These are phyloP conservation scores for Xestoiulus laeticollis DNA, from an alignment of 2,888 invertebrate species.

Conservation along the genomic window DNA sequence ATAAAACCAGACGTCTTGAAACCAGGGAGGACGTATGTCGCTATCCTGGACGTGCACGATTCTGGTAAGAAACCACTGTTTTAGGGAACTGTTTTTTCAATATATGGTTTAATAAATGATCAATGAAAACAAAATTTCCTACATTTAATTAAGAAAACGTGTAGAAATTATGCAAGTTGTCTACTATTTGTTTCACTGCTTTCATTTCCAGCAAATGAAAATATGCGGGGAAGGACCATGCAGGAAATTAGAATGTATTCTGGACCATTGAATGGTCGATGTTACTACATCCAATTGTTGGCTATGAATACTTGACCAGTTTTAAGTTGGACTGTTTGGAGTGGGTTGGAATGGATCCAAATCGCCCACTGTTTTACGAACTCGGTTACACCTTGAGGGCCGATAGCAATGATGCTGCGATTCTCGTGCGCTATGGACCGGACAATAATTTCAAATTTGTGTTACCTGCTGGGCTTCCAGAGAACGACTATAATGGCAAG, in stretches of 20 bases:
- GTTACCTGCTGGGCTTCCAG: constrained; percentile 59
- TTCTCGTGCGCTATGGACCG: constrained; percentile 60
- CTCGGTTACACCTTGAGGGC: constrained; percentile 59
- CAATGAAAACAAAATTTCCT: no score
- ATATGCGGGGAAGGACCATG: constrained; percentile 59
- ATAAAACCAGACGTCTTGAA: constrained; percentile 61
- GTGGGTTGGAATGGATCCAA: constrained; percentile 61
- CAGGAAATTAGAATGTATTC: constrained; percentile 60
- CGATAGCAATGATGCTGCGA: constrained; percentile 51
- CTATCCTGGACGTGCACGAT: background rate
- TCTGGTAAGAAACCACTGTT: background rate
- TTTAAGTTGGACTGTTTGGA: constrained; percentile 62
- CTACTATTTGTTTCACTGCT: no score
- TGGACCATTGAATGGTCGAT: constrained; percentile 61
- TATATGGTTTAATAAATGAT: no score
- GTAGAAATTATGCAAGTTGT: no score
- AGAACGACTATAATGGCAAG: constrained; percentile 56
- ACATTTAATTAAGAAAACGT: no score
- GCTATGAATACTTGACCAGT: constrained; percentile 60
- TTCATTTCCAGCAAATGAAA: background rate
- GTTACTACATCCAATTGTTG: constrained; percentile 60
- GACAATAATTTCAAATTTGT: constrained; percentile 60
- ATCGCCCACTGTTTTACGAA: constrained; percentile 61
- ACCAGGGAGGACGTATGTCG: constrained; percentile 61
- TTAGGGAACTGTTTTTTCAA: no score